Evolutionary conservation across 2,797 vertebrate species (phyloP), one percentile per base, ranked within the genome.

Genomic region (Pyrocephalus nanus): DNA sequence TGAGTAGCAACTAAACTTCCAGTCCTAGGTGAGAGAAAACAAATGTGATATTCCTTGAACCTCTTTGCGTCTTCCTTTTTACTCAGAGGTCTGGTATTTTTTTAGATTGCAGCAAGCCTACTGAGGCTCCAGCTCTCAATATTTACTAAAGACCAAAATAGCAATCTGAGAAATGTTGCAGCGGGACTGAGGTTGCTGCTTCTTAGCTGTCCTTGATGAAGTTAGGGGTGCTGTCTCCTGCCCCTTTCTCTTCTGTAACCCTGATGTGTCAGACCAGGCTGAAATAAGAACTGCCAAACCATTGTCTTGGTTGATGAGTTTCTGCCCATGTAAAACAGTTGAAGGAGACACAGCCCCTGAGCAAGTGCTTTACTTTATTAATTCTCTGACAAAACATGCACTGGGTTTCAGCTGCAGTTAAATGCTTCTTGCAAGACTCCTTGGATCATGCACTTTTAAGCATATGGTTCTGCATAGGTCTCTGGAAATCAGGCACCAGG

Each of bases 151-250:
- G 45, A 61, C 36, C 22, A n/a, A 47, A 71, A 5, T 20, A 55
- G 21, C 18, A 66, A 42, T 25, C 36, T 64, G 16, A 73, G 45
- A 61, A 74, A 34, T 38, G 20, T 45, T 64, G 38, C 6, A 19
- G 14, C 0, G 0, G 23, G 7, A 4, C 42, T 61, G 38, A 11
- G 2, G 1, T 22, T 7, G 2, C 25, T 1, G 3, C 29, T 57
- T 83, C 25, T 53, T 22, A 50, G 30, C 26, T 71, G 26, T 50
- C 48, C n/a, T 2, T 32, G 22, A 27, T 61, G 50, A 54, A 51
- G 7, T 75, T 20, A 5, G 5, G 13, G 27, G 11, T 45, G 14
- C 45, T 45, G 11, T 27, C 32, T 74, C 23, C 13, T 57, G 23
- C 23, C 30, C 54, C 82, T 61, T 23, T 11, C 27, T 6, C 3